phyloP scores from a whole-genome alignment of 2,113 vertebrate species.

The Brachypodius melanocephalos region DNA sequence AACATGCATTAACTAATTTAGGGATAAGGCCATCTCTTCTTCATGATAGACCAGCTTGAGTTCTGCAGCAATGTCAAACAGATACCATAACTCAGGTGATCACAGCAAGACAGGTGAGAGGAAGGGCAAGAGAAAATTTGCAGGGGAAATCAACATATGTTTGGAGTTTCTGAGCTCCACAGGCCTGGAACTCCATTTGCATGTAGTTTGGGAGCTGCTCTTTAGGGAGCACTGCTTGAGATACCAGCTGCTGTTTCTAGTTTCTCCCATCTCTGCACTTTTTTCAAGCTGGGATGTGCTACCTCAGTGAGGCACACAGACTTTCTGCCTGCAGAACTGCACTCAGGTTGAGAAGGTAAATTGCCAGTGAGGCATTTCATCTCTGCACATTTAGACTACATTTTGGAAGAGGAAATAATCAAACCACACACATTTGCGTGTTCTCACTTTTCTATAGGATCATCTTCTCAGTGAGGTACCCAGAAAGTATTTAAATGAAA shows the following conservation, averaged over 20 bases:
- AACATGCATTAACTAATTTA: background rate
- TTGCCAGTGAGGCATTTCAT: background rate
- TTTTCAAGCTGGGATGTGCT: background rate
- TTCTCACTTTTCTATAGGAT: background rate
- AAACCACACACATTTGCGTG: background rate
- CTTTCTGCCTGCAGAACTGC: background rate
- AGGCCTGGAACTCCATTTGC: background rate
- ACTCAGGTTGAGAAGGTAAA: background rate
- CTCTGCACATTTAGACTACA: background rate
- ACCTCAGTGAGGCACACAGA: background rate
- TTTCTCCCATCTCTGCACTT: conserved; percentile 1
- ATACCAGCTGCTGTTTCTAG: conserved; percentile 1
- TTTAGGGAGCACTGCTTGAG: background rate
- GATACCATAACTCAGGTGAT: background rate
- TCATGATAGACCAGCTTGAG: background rate
- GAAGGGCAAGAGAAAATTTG: background rate
- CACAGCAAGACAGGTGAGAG: background rate
- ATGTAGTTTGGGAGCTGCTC: background rate
- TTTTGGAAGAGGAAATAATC: background rate
- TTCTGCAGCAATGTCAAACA: background rate
- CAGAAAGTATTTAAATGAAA: background rate
- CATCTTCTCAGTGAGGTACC: background rate
- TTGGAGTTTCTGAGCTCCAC: background rate
- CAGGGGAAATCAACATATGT: background rate
- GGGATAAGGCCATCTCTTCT: background rate